Conservation (phyloP, 2,888 invertebrate genomes). For the Melinopterus prodromus region DNA sequence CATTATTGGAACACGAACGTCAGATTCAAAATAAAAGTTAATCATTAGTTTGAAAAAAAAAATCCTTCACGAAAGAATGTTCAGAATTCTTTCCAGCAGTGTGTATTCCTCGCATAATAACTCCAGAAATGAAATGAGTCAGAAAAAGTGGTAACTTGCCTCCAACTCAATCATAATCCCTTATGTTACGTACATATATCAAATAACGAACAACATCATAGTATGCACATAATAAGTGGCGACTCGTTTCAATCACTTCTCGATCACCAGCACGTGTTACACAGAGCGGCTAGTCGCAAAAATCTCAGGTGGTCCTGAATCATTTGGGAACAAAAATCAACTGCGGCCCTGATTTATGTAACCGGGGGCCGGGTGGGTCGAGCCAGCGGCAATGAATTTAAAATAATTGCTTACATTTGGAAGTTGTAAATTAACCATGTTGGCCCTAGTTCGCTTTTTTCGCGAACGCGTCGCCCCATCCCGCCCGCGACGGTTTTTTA, state of each 20-base stretch:
- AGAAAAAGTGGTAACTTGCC: not conserved
- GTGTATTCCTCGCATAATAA: no score
- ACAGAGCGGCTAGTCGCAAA: not conserved
- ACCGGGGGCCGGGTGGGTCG: not conserved
- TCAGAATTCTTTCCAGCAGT: no score
- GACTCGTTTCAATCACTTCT: not conserved
- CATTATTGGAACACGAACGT: no score
- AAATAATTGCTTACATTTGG: conserved; percentile 4
- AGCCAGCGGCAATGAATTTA: not conserved
- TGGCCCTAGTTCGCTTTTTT: not conserved
- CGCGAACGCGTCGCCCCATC: conserved; percentile 10
- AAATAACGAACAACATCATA: not conserved
- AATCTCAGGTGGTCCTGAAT: not conserved
- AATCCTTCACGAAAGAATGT: no score
- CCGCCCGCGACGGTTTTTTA: conserved; percentile 20
- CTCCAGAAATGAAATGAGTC: not conserved
- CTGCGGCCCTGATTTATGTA: not conserved
- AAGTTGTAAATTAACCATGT: conserved; percentile 4
- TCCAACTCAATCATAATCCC: not conserved
- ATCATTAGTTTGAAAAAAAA: no score
- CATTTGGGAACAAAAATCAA: not conserved
- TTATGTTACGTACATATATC: not conserved
- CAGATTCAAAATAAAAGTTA: no score
- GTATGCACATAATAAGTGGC: not conserved
- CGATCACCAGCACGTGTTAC: not conserved